phyloP scores from a whole-genome alignment of 2,113 vertebrate species.

The Myrmecobius fasciatus region DNA sequence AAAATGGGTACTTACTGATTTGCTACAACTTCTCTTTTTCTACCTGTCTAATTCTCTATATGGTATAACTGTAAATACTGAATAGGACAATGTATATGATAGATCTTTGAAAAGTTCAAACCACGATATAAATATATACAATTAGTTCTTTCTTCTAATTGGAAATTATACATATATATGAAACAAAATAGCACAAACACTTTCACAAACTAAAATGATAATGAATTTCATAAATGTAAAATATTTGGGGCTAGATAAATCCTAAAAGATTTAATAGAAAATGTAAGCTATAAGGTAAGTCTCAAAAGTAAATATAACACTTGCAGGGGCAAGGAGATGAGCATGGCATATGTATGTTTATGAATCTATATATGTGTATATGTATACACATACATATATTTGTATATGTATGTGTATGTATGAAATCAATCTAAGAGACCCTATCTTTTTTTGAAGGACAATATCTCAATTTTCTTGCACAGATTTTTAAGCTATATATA shows the following conservation, averaged over 20 bases:
- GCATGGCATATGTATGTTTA: neutral
- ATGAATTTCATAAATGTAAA: neutral
- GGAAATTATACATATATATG: neutral
- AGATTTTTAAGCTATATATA: neutral
- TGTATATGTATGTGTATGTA: too few relatives aligned
- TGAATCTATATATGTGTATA: too few relatives aligned
- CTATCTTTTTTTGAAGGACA: neutral
- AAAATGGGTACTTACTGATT: neutral
- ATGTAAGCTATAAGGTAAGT: neutral
- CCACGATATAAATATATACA: neutral
- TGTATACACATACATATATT: neutral
- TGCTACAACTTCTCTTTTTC: neutral
- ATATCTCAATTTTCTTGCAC: neutral
- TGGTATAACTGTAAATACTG: constrained; percentile 27
- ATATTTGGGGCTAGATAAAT: neutral
- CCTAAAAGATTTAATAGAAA: neutral
- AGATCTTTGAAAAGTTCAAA: neutral
- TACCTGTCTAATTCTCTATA: constrained; percentile 35
- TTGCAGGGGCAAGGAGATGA: neutral
- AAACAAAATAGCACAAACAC: neutral
- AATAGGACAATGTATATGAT: constrained; percentile 13
- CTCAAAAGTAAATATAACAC: neutral
- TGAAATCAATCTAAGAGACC: neutral
- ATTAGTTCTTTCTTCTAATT: neutral
- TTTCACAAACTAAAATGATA: neutral